Percentiles rank a stretch among this genome's conserved stretches.
Conservation (phyloP, 2,888 invertebrate genomes). For the Meteorus colon region DNA sequence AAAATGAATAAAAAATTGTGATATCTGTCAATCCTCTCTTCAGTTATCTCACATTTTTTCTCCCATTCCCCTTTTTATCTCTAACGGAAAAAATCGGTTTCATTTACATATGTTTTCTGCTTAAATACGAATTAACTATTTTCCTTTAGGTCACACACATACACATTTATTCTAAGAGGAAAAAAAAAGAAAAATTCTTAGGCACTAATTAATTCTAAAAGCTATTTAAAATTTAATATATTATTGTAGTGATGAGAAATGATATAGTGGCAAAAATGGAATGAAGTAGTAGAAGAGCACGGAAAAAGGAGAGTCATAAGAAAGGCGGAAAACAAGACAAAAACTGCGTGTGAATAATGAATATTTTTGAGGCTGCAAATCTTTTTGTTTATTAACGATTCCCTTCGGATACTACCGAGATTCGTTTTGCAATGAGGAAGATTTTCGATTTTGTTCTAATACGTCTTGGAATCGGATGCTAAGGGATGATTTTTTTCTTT, state of each 20-base stretch:
- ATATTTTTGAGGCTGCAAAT: slow-evolving; percentile 30
- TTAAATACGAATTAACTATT: not conserved
- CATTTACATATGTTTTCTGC: not conserved
- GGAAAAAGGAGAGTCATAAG: slow-evolving; percentile 11
- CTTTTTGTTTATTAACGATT: slow-evolving; percentile 10
- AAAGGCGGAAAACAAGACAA: slow-evolving; percentile 20
- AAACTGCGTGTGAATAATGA: slow-evolving; percentile 11
- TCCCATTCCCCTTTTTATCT: not conserved
- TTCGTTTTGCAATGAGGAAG: slow-evolving; percentile 14
- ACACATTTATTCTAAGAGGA: not conserved
- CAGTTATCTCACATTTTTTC: not conserved
- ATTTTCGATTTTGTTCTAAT: slow-evolving; percentile 32
- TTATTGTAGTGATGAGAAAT: slow-evolving; percentile 55
- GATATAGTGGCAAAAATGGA: slow-evolving; percentile 41
- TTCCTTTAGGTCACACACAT: not conserved
- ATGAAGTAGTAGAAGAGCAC: slow-evolving; percentile 29
- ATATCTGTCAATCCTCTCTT: not conserved
- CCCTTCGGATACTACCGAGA: no score
- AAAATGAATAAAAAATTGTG: not conserved
- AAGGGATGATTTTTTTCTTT: slow-evolving; percentile 24
- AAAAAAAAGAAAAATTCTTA: slow-evolving; percentile 49
- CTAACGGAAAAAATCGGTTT: no score
- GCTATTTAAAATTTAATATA: slow-evolving; percentile 58
- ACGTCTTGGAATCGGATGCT: not conserved
- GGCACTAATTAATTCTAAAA: slow-evolving; percentile 55